These are phyloP conservation scores for Aphelinus atriplicis DNA, from an alignment of 1,140 invertebrate genomes.

Conservation along the genomic window DNA sequence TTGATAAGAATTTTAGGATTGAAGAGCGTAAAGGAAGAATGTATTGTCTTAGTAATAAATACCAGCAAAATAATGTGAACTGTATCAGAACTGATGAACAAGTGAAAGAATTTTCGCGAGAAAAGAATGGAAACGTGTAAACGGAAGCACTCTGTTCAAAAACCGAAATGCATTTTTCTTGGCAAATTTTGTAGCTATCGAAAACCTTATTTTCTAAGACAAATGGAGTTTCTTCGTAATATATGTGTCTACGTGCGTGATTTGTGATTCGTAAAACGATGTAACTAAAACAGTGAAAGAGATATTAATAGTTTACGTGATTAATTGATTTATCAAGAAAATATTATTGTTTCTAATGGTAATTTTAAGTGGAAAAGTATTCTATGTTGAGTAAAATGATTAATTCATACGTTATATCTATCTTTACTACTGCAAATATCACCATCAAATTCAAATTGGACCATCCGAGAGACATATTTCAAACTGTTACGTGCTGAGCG, in stretches of 20 bases:
- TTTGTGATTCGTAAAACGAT: constrained; percentile 39
- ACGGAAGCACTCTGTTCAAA: background rate
- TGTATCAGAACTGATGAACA: constrained; percentile 25
- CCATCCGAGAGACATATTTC: constrained; percentile 2
- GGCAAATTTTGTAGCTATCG: background rate
- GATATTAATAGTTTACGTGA: constrained; percentile 23
- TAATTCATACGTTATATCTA: constrained; percentile 18
- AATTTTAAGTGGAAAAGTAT: too few relatives aligned
- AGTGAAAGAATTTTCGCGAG: constrained; percentile 7
- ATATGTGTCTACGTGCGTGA: constrained; percentile 40
- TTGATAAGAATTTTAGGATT: background rate
- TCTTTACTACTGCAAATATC: constrained; percentile 1
- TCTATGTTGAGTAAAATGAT: background rate
- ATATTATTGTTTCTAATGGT: background rate
- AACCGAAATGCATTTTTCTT: background rate
- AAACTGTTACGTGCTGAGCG: constrained; percentile 11
- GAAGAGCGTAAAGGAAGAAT: constrained; percentile 1
- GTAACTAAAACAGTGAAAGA: constrained; percentile 34
- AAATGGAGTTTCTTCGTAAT: constrained; percentile 11
- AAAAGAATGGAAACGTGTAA: background rate
- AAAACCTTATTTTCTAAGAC: constrained; percentile 29
- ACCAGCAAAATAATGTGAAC: constrained; percentile 17
- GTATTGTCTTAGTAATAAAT: constrained; percentile 21
- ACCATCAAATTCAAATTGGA: constrained; percentile 6
- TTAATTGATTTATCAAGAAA: constrained; percentile 15